Base-by-base conservation (phyloP, 2,888 invertebrate species). In the Oscheius sp. region DNA sequence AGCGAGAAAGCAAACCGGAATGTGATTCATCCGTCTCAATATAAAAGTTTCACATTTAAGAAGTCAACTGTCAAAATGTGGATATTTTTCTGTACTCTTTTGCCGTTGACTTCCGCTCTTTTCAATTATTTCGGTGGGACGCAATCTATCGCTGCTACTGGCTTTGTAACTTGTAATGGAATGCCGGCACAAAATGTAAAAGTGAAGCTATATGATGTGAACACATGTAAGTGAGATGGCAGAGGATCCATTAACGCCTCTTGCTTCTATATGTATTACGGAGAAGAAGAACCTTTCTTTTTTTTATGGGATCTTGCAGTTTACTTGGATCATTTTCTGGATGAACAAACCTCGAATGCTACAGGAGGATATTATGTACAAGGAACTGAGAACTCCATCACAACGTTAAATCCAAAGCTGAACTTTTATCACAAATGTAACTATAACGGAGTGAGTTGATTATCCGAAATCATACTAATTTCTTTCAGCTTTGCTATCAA, bases 341-440 rank as follows among this genome's bases (percentile, higher is more conserved):
- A 59, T 44, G 59, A 59, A n/a, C 22, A 59, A 30, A 41, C 38
- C 4, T 41, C 59, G 24, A 59, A 59, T n/a, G 24, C 59, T 2
- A 59, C 59, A n/a, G 59, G 59, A 17, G 59, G 59, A 44, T 59
- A 28, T 17, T 59, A 44, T 26, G 44, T 59, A 2, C 41, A 59
- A 20, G 59, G 59, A 17, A 59, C 44, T 26, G 59, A 59, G 30
- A 59, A 59, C 26, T 59, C 59, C 8, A 59, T 59, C 14, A 28
- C 59, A 14, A 59, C 44, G 9, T 44, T 59, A 20, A 45, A 41
- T n/a, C 59, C 59, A 8, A 41, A 44, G 26, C 28, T 59, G 8
- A 59, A 59, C 17, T 41, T 59, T 26, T 59, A 59, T 30, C 59
- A 59, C 20, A 59, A 59, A 28, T 59, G 59, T n/a, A 59, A 59